Conservation (phyloP, 2,797 vertebrate genomes). For the Phylloscopus collybita region DNA sequence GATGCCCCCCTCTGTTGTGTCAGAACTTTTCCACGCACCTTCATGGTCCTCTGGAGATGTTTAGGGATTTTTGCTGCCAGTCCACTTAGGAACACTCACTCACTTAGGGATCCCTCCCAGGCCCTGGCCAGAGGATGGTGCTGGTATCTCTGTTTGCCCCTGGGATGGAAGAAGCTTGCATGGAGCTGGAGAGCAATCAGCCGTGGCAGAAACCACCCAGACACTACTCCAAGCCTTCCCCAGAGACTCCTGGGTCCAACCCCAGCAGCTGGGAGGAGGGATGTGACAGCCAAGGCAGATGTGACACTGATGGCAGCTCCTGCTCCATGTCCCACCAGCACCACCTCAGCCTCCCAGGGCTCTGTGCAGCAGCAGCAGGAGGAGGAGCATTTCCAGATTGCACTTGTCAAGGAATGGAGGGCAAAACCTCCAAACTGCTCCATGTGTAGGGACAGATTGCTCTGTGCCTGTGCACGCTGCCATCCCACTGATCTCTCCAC, state of each 20-base stretch:
- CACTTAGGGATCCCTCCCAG: too few relatives aligned
- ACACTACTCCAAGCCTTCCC: background rate
- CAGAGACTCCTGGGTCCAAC: background rate
- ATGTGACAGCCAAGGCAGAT: background rate
- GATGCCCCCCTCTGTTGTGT: background rate
- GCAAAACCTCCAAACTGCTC: background rate
- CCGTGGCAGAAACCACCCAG: background rate
- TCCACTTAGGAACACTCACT: background rate
- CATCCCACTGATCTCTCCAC: background rate
- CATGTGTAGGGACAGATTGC: background rate
- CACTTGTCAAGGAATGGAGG: background rate
- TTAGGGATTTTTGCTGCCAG: background rate
- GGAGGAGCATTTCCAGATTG: background rate
- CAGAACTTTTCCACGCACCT: background rate
- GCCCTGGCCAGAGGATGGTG: fast-evolving
- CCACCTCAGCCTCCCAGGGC: background rate
- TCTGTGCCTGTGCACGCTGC: background rate
- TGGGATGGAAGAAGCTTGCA: background rate
- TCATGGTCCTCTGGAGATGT: background rate
- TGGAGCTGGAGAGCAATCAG: background rate
- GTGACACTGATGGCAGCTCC: background rate
- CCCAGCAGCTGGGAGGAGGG: background rate
- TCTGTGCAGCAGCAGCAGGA: background rate
- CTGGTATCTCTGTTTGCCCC: background rate
- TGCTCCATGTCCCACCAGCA: background rate